A percentile compares a stretch with the other conserved stretches of the same genome.
These are phyloP conservation scores for Apostichopus californicus DNA, from an alignment of 35 echinoderm and acorn worm species.

Conservation along the genomic window DNA sequence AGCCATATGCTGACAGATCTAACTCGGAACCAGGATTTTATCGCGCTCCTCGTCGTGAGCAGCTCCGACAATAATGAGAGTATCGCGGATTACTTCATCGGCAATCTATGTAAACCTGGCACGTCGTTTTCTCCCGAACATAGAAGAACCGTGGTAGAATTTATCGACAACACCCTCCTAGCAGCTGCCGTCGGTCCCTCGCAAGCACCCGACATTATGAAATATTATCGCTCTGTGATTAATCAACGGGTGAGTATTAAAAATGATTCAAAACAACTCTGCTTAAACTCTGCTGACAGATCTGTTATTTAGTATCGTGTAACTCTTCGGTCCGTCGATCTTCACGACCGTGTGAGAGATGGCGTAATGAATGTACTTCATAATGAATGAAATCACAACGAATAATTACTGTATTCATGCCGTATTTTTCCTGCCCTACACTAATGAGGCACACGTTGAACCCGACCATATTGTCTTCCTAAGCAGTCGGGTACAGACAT, in stretches of 20 bases:
- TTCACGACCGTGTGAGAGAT: no score
- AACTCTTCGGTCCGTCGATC: no score
- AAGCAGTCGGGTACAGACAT: no score
- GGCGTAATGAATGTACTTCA: no score
- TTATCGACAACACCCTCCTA: background rate
- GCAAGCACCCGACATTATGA: background rate
- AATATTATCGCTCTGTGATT: slow-evolving; percentile 4
- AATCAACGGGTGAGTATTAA: slow-evolving; percentile 6
- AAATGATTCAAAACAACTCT: no score
- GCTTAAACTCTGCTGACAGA: no score
- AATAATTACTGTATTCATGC: no score
- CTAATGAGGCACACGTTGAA: no score
- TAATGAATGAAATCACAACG: no score
- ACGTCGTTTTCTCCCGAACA: background rate
- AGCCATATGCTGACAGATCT: background rate
- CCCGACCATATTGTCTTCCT: no score
- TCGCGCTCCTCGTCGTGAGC: background rate
- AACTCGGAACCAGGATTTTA: background rate
- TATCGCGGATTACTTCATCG: background rate
- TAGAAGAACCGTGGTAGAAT: background rate
- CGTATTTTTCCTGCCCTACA: no score
- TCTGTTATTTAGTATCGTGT: no score
- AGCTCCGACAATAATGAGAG: background rate
- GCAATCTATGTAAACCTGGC: background rate
- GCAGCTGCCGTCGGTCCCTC: background rate